Evolutionary conservation across 35 echinoderm and acorn worm genomes (phyloP).

Genomic region (Apostichopus californicus): DNA sequence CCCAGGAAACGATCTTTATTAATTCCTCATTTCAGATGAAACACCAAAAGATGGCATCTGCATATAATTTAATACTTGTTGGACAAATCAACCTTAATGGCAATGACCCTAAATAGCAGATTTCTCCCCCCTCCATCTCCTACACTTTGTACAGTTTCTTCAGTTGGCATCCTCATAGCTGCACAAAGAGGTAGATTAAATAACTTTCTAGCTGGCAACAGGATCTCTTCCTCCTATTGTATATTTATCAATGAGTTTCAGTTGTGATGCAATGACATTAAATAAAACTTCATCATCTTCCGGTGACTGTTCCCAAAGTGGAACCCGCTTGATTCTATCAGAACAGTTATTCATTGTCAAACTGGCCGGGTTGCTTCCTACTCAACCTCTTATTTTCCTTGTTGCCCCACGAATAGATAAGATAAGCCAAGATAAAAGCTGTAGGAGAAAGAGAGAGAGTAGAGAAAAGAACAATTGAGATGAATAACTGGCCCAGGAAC

Average conservation of each 20-base stretch:
- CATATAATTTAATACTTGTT: too few species aligned
- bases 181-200: not conserved
- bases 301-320: not conserved
- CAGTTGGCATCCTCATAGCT: too few species aligned
- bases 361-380: constrained; percentile 66
- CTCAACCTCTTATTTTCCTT: constrained; percentile 51
- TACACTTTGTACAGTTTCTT: too few species aligned
- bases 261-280: not conserved
- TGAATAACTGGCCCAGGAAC: too few species aligned
- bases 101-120: too few species aligned
- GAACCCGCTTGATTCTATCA: not conserved
- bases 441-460: not conserved
- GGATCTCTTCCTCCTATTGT: too few species aligned
- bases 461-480: not conserved
- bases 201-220: not conserved
- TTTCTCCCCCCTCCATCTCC: too few species aligned
- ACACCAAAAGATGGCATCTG: too few species aligned
- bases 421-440: constrained; percentile 70
- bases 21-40: too few species aligned
- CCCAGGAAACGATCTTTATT: too few species aligned
- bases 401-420: constrained; percentile 61
- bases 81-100: too few species aligned
- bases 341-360: constrained; percentile 55
- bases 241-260: not conserved
- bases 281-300: not conserved